These are phyloP conservation scores for Cossypha polioptera DNA, from an alignment of 2,797 vertebrate species.

Conservation along the genomic window DNA sequence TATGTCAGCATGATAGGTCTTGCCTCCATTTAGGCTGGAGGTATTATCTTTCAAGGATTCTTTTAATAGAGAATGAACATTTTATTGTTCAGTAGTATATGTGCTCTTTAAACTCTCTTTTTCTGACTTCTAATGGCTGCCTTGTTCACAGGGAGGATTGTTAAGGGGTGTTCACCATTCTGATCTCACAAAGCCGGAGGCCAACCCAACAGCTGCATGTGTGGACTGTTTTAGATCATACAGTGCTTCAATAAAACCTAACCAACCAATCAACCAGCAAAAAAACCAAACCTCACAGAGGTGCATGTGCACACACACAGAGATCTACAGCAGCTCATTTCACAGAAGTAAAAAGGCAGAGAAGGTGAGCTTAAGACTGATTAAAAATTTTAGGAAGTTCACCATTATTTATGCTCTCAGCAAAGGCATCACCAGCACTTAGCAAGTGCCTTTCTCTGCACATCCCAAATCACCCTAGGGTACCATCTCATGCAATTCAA, in stretches of 20 bases:
- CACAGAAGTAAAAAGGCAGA: not conserved
- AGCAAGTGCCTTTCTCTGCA: not conserved
- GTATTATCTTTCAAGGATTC: not conserved
- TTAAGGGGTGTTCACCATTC: not conserved
- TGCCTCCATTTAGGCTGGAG: not conserved
- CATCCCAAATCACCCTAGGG: not conserved
- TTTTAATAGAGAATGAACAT: not conserved
- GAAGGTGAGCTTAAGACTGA: not conserved
- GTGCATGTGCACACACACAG: no score
- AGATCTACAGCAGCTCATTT: not conserved
- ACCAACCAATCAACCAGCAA: not conserved
- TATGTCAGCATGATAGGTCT: not conserved
- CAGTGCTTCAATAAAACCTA: not conserved
- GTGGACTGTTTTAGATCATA: not conserved
- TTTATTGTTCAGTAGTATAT: not conserved
- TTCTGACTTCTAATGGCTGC: not conserved
- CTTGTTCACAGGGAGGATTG: not conserved
- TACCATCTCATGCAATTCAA: not conserved
- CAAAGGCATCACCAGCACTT: not conserved
- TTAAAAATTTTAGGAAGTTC: not conserved
- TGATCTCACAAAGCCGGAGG: not conserved
- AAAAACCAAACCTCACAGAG: not conserved
- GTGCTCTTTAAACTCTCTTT: not conserved
- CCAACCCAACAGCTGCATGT: not conserved
- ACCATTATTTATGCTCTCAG: not conserved